Evolutionary conservation across 2,113 vertebrate genomes (phyloP).

Genomic region (Oenanthe melanoleuca): DNA sequence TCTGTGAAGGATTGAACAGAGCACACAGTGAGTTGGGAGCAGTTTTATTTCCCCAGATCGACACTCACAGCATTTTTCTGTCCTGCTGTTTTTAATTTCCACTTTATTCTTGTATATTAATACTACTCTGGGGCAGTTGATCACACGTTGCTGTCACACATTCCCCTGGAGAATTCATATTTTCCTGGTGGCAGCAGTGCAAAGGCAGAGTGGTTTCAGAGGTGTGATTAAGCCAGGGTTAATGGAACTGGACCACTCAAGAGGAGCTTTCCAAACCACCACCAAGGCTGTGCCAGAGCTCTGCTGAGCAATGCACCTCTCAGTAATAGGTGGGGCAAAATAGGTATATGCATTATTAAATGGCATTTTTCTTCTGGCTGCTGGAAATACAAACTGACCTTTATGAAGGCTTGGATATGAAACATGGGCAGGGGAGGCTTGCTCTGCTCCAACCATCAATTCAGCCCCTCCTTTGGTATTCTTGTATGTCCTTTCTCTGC

Average conservation of each 20-base stretch:
- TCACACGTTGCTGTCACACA: not conserved
- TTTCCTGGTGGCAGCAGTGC: not conserved
- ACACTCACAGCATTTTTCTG: not conserved
- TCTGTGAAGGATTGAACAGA: fast-evolving
- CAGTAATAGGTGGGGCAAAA: not conserved
- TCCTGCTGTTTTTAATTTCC: conserved; percentile 24
- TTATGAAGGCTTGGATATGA: not conserved
- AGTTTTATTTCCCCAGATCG: not conserved
- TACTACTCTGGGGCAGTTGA: not conserved
- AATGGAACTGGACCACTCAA: fast-evolving
- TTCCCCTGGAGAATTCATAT: not conserved
- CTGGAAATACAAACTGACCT: not conserved
- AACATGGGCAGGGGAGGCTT: not conserved
- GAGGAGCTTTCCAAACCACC: no score
- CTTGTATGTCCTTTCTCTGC: not conserved
- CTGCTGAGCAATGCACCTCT: not conserved
- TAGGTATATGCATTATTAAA: not conserved
- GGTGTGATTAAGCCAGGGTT: not conserved
- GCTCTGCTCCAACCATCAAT: not conserved
- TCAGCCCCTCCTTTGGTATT: not conserved
- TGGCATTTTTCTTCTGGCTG: not conserved
- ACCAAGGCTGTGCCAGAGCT: not conserved
- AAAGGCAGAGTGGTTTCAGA: not conserved
- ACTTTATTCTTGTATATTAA: not conserved
- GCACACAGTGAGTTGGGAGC: fast-evolving